phyloP scores from a whole-genome alignment of 2,888 invertebrate species.

The Laothoe populi region DNA sequence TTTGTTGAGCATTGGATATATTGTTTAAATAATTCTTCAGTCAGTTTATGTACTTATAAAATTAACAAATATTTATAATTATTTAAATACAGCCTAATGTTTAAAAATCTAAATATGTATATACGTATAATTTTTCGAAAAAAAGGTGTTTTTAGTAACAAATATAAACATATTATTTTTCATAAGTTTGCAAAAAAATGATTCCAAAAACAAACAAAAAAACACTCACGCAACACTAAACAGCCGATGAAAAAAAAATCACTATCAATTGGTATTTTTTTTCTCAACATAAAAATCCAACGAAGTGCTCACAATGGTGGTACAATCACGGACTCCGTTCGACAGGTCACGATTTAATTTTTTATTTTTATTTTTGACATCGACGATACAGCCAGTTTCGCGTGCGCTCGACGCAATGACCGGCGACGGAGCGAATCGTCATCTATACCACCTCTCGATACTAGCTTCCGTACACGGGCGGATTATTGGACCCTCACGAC shows the following conservation, averaged over 20 bases:
- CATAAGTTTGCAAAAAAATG: too few species aligned
- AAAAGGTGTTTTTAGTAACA: too few species aligned
- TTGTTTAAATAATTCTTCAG: neutral
- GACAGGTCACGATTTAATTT: slow-evolving; percentile 36
- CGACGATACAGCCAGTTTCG: slow-evolving; percentile 46
- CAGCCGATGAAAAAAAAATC: slow-evolving; percentile 30
- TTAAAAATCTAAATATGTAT: too few species aligned
- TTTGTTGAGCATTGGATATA: neutral
- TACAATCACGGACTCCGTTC: slow-evolving; percentile 43
- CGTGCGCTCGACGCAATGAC: slow-evolving; percentile 62
- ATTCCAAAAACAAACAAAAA: neutral
- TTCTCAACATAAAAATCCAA: slow-evolving; percentile 54
- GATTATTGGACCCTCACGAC: slow-evolving; percentile 23
- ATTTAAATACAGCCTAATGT: too few species aligned
- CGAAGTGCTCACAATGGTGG: slow-evolving; percentile 45
- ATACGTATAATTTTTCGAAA: too few species aligned
- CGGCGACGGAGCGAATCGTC: slow-evolving; percentile 60
- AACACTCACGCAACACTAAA: slow-evolving; percentile 32
- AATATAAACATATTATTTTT: too few species aligned
- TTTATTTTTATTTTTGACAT: slow-evolving; percentile 37
- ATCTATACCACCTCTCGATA: slow-evolving; percentile 46
- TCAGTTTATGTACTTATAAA: neutral
- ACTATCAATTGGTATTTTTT: slow-evolving; percentile 50
- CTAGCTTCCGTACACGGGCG: slow-evolving; percentile 26
- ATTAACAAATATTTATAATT: too few species aligned